Percentiles rank a stretch among this genome's conserved stretches.
Conservation (phyloP, 2,797 vertebrate genomes). For the Oreonectes daqikongensis region DNA sequence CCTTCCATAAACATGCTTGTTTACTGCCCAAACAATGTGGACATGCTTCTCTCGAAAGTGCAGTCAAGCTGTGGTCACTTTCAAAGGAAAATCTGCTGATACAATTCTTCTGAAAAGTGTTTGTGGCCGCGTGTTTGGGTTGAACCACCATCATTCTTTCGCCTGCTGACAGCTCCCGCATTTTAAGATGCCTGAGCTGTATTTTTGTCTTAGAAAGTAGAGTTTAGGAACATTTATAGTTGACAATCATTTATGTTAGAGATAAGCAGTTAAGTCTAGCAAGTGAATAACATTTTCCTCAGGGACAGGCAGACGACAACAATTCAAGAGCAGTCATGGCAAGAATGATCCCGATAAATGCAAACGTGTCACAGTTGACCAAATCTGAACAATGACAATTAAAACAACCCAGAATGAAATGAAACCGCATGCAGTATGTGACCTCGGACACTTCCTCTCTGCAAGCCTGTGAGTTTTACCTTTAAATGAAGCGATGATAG, state of each 20-base stretch:
- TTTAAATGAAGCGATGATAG: conserved; percentile 19
- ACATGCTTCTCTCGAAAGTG: conserved; percentile 44
- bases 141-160: conserved; percentile 32
- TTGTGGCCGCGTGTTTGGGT: conserved; percentile 36
- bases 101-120: conserved; percentile 66
- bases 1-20: conserved; percentile 15
- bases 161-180: conserved; percentile 12
- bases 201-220: conserved; percentile 11
- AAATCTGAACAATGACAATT: conserved; percentile 35
- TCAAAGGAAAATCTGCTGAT: conserved; percentile 74
- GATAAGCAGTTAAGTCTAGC: conserved; percentile 17
- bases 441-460: conserved; percentile 39
- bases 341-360: conserved; percentile 14
- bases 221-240: neutral
- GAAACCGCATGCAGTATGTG: neutral
- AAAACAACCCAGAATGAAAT: conserved; percentile 9
- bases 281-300: neutral
- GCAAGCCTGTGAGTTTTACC: conserved; percentile 29
- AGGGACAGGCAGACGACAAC: neutral
- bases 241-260: conserved; percentile 25
- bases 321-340: conserved; percentile 10
- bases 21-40: neutral
- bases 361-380: conserved; percentile 7
- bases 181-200: conserved; percentile 1
- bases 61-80: conserved; percentile 67